Percentiles rank a stretch among this genome's conserved stretches.
These are phyloP conservation scores for Megatriorchis doriae DNA, from an alignment of 2,113 vertebrate species.

Conservation along the genomic window DNA sequence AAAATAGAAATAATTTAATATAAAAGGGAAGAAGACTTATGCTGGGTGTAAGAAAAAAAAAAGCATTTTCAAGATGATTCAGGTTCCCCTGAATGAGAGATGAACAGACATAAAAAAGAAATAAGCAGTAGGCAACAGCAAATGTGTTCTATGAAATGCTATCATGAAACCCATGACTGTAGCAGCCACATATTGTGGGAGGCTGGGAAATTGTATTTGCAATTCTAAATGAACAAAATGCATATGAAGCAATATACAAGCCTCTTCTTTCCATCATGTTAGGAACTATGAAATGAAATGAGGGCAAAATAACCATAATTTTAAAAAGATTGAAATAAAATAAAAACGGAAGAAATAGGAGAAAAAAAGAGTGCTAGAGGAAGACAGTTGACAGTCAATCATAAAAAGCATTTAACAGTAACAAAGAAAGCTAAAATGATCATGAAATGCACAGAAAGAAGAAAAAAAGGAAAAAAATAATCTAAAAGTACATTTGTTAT, in stretches of 20 bases:
- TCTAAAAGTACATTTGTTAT: background rate
- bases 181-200: background rate
- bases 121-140: background rate
- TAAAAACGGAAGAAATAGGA: background rate
- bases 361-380: background rate
- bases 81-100: background rate
- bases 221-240: slow-evolving; percentile 15
- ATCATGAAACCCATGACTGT: background rate
- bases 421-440: background rate
- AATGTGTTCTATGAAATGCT: background rate
- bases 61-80: background rate
- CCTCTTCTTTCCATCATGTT: background rate
- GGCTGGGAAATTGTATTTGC: slow-evolving; percentile 8
- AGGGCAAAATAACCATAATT: background rate
- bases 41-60: background rate
- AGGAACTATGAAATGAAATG: background rate
- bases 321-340: background rate
- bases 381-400: background rate
- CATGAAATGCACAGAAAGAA: background rate
- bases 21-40: background rate
- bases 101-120: background rate
- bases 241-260: background rate
- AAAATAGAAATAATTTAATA: background rate
- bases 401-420: background rate
- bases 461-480: background rate